phyloP scores from a whole-genome alignment of 1,140 invertebrate genomes.

The Neodiprion virginianus region DNA sequence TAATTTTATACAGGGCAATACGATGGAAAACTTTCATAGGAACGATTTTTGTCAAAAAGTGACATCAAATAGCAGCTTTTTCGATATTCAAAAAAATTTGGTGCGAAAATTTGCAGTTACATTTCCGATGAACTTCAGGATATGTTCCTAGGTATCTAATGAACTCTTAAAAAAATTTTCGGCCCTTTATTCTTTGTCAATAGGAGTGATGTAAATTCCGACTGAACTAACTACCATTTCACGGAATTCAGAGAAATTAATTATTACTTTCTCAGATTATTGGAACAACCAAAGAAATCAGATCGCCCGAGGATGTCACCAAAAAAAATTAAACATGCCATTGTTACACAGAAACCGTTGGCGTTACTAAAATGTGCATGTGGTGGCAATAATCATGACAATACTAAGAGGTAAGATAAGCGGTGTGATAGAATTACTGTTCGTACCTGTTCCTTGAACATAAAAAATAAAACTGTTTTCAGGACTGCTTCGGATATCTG shows the following conservation, averaged over 20 bases:
- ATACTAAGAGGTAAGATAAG: not conserved
- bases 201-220: no score
- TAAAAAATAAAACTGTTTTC: not conserved
- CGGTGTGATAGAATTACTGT: no score
- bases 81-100: no score
- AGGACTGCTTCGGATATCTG: not conserved
- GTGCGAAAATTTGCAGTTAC: no score
- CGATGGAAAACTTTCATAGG: no score
- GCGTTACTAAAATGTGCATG: conserved; percentile 15
- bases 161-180: no score
- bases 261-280: conserved; percentile 32
- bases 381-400: conserved; percentile 16
- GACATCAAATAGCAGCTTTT: not conserved
- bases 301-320: conserved; percentile 39
- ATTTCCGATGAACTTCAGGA: no score
- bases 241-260: not conserved
- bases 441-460: no score
- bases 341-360: conserved; percentile 30
- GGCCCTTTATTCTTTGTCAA: no score
- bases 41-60: not conserved
- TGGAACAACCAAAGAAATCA: conserved; percentile 50
- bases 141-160: no score
- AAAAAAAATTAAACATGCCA: conserved; percentile 36
- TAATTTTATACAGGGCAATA: no score
- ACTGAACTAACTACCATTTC: no score